Base-by-base conservation (phyloP, 2,797 vertebrate genomes). In the Florisuga fusca region DNA sequence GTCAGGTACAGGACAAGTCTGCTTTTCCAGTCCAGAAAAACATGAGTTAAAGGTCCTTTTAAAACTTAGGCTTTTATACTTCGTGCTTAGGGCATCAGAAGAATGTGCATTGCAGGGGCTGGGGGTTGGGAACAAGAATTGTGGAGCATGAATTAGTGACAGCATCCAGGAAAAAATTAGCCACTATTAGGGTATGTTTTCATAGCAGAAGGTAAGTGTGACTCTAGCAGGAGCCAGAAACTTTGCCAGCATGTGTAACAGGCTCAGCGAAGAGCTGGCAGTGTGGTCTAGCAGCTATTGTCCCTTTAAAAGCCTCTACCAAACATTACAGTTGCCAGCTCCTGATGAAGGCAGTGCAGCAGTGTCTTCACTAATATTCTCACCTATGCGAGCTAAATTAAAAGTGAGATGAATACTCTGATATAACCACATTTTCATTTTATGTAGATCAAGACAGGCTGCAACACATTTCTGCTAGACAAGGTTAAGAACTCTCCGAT, bases 381-480 rank as follows among this genome's bases (percentile, higher is more conserved):
- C 95, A 96, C 94, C 91, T 96, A 90, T 94, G 67, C 0, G 1
- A 93, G 74, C 90, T 96, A 96, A 96, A 96, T 96, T 96, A 95
- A 95, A 96, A 95, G 69, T 93, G 90, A 96, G 96, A 96, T 96
- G 94, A 94, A 90, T 96, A 67, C 87, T 96, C 94, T 93, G 95
- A 96, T 96, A 96, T 88, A 96, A 96, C 96, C 91, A 78, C 94
- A 93, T 93, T 96, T 95, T 96, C 91, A 94, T 96, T 95, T 96
- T 95, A 96, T 96, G 95, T 94, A 96, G 96, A 96, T 96, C 90
- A 91, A 96, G 96, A 94, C 95, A 95, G 91, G 94, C 93, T 96
- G 91, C 85, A 95, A 94, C 96, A 94, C 91, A 95, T 96, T 96
- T 95, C 77, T 96, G 87, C 91, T 81, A 94, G 95, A 95, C 94